A percentile compares a stretch with the other conserved stretches of the same genome.
Conservation (phyloP, 2,888 invertebrate species). For the Nudaria mundana region DNA sequence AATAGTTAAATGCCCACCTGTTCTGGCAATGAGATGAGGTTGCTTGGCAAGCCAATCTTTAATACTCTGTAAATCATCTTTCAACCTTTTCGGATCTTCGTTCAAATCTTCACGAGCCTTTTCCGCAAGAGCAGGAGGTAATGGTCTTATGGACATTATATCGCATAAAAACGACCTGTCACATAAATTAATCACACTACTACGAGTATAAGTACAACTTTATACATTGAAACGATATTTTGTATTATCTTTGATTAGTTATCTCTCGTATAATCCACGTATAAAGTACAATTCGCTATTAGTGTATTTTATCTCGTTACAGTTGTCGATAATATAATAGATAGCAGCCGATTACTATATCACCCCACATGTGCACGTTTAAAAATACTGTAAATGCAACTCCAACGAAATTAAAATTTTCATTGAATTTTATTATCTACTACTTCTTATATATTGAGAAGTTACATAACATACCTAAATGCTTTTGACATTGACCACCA, state of each 20-base stretch:
- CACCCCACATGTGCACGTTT: no score
- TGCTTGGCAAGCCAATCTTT: constrained; percentile 82
- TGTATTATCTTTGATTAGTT: constrained; percentile 30
- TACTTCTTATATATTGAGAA: neutral
- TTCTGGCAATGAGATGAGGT: constrained; percentile 68
- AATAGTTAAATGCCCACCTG: no score
- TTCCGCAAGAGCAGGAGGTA: constrained; percentile 51
- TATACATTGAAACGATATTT: constrained; percentile 16
- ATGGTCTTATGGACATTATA: constrained; percentile 50
- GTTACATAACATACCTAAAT: neutral
- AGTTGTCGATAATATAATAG: no score
- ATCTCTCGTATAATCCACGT: constrained; percentile 26
- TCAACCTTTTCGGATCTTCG: constrained; percentile 73
- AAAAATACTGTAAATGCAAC: neutral
- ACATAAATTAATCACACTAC: constrained; percentile 5
- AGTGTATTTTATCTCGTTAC: neutral
- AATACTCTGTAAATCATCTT: constrained; percentile 71
- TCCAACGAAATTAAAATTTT: no score
- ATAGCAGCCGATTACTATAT: no score
- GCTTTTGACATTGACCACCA: constrained; percentile 1
- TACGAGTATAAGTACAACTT: neutral
- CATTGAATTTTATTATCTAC: neutral
- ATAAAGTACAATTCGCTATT: constrained; percentile 15
- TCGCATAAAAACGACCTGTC: constrained; percentile 14
- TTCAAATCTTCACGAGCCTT: constrained; percentile 75